A percentile compares a stretch with the other conserved stretches of the same genome.
phyloP scores from a whole-genome alignment of 2,113 vertebrate species.

The Scopus umbretta region DNA sequence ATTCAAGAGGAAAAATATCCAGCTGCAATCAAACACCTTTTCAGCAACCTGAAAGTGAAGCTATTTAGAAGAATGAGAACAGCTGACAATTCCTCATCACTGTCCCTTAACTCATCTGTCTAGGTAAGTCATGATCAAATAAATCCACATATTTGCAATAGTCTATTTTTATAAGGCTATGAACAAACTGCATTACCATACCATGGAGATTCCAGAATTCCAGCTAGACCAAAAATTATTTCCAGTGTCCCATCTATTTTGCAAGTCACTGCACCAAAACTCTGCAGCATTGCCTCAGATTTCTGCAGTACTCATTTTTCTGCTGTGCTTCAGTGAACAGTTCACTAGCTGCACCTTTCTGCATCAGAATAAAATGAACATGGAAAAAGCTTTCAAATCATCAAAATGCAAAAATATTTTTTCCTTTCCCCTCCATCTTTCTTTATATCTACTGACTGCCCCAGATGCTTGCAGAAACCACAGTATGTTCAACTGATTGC shows the following conservation, averaged over 20 bases:
- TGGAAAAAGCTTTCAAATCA: background rate
- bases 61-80: slow-evolving; percentile 20
- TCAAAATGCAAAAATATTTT: background rate
- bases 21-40: slow-evolving; percentile 2
- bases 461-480: background rate
- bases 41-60: slow-evolving; percentile 3
- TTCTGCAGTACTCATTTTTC: background rate
- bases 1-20: background rate
- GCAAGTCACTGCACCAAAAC: slow-evolving; percentile 33
- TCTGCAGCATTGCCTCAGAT: background rate
- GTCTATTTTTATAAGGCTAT: background rate
- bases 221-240: background rate
- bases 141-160: background rate
- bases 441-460: background rate
- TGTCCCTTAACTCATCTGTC: background rate
- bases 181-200: background rate
- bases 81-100: background rate
- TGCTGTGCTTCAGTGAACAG: background rate
- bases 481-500: background rate
- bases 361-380: background rate
- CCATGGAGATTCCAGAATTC: background rate
- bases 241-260: background rate
- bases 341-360: background rate
- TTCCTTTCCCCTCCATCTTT: background rate
- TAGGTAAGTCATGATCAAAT: background rate